phyloP scores from a whole-genome alignment of 37 sponge, comb jelly and placozoan species.

The Mnemiopsis leidyi region DNA sequence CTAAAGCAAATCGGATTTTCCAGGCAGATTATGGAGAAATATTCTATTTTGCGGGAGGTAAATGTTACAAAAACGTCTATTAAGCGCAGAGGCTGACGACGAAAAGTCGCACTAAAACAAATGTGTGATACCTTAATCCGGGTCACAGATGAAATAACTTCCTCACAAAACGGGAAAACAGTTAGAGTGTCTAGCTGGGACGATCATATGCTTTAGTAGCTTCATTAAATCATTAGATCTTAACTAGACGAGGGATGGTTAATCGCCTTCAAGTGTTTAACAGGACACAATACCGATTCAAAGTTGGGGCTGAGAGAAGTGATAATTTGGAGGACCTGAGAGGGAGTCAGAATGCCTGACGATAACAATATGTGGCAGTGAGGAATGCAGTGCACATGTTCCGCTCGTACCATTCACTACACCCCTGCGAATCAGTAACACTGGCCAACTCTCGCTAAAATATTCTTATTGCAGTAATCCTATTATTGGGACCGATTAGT shows the following conservation, averaged over 20 bases:
- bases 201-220: background rate
- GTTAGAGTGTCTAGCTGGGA: conserved; percentile 28
- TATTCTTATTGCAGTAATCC: background rate
- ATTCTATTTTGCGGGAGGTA: too few species aligned
- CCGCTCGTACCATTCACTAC: background rate
- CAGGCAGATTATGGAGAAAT: background rate
- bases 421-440: background rate
- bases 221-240: background rate
- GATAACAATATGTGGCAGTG: background rate
- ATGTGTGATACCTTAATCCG: conserved; percentile 33
- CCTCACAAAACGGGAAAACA: background rate
- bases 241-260: background rate
- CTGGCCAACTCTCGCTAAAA: background rate
- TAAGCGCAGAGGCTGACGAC: background rate
- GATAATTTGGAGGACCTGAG: background rate
- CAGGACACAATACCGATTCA: background rate
- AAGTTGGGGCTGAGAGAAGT: background rate
- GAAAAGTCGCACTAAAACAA: background rate
- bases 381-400: background rate
- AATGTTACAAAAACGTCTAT: background rate
- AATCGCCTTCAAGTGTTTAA: background rate
- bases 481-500: background rate
- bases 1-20: background rate
- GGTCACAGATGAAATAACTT: conserved; percentile 35
- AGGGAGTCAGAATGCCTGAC: background rate